Evolutionary conservation across 1,140 invertebrate species (phyloP), one percentile per base, ranked within the genome.

Genomic region (Sitophilus oryzae): DNA sequence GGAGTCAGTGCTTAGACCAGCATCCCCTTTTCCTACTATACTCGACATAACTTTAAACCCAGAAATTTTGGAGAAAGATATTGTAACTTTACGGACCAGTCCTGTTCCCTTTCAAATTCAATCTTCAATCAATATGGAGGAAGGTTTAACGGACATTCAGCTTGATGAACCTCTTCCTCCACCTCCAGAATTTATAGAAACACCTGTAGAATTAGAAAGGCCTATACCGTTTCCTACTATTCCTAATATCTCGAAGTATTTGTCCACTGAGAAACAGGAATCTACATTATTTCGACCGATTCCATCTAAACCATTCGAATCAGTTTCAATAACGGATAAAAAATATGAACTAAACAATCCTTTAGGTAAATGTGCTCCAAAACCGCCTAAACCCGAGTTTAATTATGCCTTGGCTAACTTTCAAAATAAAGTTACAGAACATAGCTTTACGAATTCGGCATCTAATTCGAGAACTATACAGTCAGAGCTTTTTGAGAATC

Each of bases 401-500:
- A 61, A 51, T 50, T 68, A 59, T 52, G 64, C 66, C 11, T 40
- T 67, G 2, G 53, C 46, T 2, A 59, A 65, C 36, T 3, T 43
- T 5, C 53, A 62, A 10, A 23, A 15, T 5, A 63, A 60, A 61
- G 40, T 66, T 9, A 25, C 62, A 0, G 67, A 69, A 44, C 51
- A 58, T 16, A 43, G 21, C 9, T 63, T 65, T 49, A 36, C 45
- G 1, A 36, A 37, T 3, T 22, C 52, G 15, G 48, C 56, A 14
- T 14, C 53, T 15, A 49, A 56, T 8, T 23, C 63, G 14, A 53
- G 61, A 25, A 66, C 62, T 4, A 43, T 71, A 9, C 67, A 70
- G 45, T 66, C 64, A 2, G 66, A 70, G 62, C 60, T 68, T 11
- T 71, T 71, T 43, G 66, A 68, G 60, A 69, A 67, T 42, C 58